Percentiles rank a stretch among this genome's conserved stretches.
These are phyloP conservation scores for Congeria kusceri DNA, from an alignment of 2,888 invertebrate genomes.

Conservation along the genomic window DNA sequence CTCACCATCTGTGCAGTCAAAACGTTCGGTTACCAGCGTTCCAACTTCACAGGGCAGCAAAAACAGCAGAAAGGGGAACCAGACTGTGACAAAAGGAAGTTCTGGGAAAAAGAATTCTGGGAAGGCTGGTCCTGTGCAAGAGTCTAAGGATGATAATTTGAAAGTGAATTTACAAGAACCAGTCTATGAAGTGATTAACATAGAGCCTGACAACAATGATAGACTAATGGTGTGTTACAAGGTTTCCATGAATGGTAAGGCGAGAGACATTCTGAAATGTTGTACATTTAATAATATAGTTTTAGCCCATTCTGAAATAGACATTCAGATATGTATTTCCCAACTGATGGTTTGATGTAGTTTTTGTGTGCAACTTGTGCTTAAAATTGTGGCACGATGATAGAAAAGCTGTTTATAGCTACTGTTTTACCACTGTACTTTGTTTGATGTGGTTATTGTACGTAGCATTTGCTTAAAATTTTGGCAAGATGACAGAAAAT, in stretches of 20 bases:
- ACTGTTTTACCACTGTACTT: too few relatives aligned
- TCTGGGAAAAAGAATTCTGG: neutral
- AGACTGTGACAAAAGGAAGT: slow-evolving; percentile 14
- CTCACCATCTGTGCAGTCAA: slow-evolving; percentile 41
- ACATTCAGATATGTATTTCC: too few relatives aligned
- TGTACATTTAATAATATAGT: too few relatives aligned
- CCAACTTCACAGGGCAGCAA: slow-evolving; percentile 2
- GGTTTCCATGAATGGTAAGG: slow-evolving; percentile 13
- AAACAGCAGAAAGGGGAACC: neutral
- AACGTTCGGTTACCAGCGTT: slow-evolving; percentile 29
- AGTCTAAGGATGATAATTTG: neutral
- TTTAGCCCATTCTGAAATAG: too few relatives aligned
- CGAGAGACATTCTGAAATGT: neutral
- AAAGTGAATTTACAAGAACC: slow-evolving; percentile 9
- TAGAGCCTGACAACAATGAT: slow-evolving; percentile 26
- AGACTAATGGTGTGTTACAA: slow-evolving; percentile 54
- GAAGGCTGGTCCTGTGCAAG: slow-evolving; percentile 9
- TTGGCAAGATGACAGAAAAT: too few relatives aligned
- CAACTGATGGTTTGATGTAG: too few relatives aligned
- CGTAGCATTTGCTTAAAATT: too few relatives aligned
- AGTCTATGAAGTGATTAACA: slow-evolving; percentile 37
- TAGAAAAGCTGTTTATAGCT: too few relatives aligned
- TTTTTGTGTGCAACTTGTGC: too few relatives aligned
- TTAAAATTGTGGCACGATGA: too few relatives aligned
- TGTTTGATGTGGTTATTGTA: too few relatives aligned